Conservation (phyloP, 2,888 invertebrate species). For the Tolmerus cingulatus region DNA sequence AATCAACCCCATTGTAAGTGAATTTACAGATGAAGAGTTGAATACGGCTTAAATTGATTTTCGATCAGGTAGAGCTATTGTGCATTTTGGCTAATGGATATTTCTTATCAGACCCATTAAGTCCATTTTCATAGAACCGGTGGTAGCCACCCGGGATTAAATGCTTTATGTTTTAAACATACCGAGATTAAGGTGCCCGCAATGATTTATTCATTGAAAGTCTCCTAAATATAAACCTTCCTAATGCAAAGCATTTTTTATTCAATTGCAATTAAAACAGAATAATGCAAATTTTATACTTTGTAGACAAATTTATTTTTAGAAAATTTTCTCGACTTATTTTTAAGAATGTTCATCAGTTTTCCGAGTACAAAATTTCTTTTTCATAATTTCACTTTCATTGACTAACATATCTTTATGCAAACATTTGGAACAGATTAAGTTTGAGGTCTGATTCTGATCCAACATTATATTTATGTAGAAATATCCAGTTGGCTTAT, state of each 20-base stretch:
- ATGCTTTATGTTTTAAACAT: neutral
- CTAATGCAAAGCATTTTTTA: neutral
- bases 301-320: neutral
- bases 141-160: neutral
- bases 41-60: neutral
- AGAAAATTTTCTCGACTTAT: no score
- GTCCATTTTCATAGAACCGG: neutral
- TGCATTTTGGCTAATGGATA: neutral
- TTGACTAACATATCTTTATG: no score
- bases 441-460: no score
- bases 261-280: neutral
- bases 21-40: conserved; percentile 1
- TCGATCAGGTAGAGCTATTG: neutral
- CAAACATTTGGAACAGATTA: no score
- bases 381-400: no score
- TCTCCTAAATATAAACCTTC: neutral
- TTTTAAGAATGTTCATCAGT: no score
- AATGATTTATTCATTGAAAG: neutral
- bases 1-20: neutral
- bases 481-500: no score
- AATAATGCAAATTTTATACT: neutral
- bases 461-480: no score
- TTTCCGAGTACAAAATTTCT: no score
- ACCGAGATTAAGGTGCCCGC: neutral
- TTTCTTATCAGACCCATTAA: neutral